phyloP scores from a whole-genome alignment of 2,888 invertebrate genomes.

The Scaptomyza tumidula region DNA sequence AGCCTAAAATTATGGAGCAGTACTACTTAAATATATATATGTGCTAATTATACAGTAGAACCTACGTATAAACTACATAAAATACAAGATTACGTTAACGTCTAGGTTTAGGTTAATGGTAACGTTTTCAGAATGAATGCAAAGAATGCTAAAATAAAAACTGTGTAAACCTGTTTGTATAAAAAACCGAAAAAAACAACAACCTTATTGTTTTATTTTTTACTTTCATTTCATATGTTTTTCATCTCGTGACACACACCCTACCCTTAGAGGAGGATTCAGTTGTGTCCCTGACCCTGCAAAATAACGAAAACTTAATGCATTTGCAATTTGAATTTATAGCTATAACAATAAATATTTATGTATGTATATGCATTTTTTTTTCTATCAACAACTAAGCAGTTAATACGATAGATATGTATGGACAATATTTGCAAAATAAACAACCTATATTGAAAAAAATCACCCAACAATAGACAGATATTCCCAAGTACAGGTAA shows the following conservation, averaged over 20 bases:
- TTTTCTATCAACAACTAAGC: conserved; percentile 36
- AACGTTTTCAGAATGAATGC: conserved; percentile 41
- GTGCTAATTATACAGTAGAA: conserved; percentile 57
- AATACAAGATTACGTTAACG: conserved; percentile 27
- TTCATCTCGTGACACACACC: conserved; percentile 16
- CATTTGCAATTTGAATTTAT: conserved; percentile 79
- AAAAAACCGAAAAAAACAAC: conserved; percentile 60
- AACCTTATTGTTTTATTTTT: conserved; percentile 42
- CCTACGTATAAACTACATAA: conserved; percentile 47
- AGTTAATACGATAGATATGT: conserved; percentile 50
- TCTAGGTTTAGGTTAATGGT: conserved; percentile 4
- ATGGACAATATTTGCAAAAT: conserved; percentile 64
- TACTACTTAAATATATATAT: conserved; percentile 44
- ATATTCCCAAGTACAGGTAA: conserved; percentile 48
- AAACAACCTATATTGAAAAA: conserved; percentile 14
- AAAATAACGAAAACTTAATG: conserved; percentile 68
- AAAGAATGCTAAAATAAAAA: conserved; percentile 32
- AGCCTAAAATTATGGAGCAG: conserved; percentile 47
- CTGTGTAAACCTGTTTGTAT: conserved; percentile 78
- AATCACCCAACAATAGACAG: conserved; percentile 11
- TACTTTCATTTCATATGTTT: neutral
- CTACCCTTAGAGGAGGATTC: neutral
- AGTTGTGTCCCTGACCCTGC: conserved; percentile 15
- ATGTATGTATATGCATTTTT: conserved; percentile 41
- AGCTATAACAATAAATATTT: conserved; percentile 54